These are phyloP conservation scores for Acanthosepion esculentum DNA, from an alignment of 2,888 invertebrate species.

Conservation along the genomic window DNA sequence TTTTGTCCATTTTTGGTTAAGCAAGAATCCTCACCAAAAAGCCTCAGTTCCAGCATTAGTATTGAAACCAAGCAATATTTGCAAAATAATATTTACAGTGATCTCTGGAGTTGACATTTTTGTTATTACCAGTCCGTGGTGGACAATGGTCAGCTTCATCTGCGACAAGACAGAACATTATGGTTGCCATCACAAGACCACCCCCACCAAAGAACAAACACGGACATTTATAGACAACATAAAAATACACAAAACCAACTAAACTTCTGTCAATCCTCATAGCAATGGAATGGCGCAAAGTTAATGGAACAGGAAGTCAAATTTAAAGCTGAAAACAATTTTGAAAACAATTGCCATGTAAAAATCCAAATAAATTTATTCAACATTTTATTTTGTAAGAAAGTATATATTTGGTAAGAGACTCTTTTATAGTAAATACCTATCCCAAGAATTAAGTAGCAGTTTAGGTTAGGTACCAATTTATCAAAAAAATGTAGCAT, in stretches of 20 bases:
- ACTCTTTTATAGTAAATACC: too few relatives aligned
- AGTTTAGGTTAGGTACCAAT: too few relatives aligned
- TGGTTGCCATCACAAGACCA: not conserved
- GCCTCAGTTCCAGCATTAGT: not conserved
- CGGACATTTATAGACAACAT: not conserved
- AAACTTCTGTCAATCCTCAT: not conserved
- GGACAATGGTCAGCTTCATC: constrained; percentile 4
- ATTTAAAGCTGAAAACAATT: not conserved
- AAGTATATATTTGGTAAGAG: too few relatives aligned
- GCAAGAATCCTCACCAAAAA: not conserved
- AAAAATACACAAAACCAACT: not conserved
- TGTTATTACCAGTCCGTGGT: not conserved
- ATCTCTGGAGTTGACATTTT: not conserved
- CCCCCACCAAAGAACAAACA: not conserved
- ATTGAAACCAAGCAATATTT: constrained; percentile 33
- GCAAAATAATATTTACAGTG: constrained; percentile 13
- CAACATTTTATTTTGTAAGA: too few relatives aligned
- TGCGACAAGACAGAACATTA: not conserved
- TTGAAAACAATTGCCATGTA: too few relatives aligned
- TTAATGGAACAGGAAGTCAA: not conserved
- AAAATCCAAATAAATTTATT: too few relatives aligned
- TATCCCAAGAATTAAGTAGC: too few relatives aligned
- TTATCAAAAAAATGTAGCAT: too few relatives aligned
- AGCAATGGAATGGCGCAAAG: not conserved
- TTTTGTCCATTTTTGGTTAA: not conserved